These are phyloP conservation scores for Hypena proboscidalis DNA, from an alignment of 2,888 invertebrate genomes.

Conservation along the genomic window DNA sequence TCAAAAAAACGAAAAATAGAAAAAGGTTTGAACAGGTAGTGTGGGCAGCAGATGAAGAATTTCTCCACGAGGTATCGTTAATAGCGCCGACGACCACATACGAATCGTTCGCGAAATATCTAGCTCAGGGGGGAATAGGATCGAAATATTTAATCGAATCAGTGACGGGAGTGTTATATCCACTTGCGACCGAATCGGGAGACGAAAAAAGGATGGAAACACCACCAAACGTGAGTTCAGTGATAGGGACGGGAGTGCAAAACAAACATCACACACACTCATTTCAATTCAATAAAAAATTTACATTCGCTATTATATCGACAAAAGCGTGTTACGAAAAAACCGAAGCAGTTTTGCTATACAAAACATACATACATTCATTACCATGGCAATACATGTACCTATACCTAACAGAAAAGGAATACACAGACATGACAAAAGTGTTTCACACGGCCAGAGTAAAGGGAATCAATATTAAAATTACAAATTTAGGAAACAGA, in stretches of 20 bases:
- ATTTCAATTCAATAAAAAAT: conserved; percentile 3
- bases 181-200: not conserved
- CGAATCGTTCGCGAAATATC: not conserved
- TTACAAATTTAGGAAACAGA: conserved; percentile 34
- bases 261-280: not conserved
- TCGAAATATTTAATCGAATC: not conserved
- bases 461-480: conserved; percentile 18
- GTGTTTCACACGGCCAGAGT: conserved; percentile 14
- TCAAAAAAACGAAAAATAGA: not conserved
- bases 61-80: not conserved
- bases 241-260: conserved; percentile 4
- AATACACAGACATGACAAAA: conserved; percentile 27
- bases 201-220: not conserved
- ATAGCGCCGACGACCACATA: not conserved
- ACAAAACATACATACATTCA: conserved; percentile 29
- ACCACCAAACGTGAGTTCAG: not conserved
- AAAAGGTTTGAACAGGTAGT: not conserved
- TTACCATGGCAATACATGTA: conserved; percentile 33
- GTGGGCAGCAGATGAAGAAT: not conserved
- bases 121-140: not conserved
- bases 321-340: not conserved
- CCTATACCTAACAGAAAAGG: conserved; percentile 33
- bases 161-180: not conserved
- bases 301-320: conserved; percentile 1
- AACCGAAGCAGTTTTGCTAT: not conserved